These are phyloP conservation scores for Hyperoplus immaculatus DNA, from an alignment of 2,797 vertebrate genomes.

Conservation along the genomic window DNA sequence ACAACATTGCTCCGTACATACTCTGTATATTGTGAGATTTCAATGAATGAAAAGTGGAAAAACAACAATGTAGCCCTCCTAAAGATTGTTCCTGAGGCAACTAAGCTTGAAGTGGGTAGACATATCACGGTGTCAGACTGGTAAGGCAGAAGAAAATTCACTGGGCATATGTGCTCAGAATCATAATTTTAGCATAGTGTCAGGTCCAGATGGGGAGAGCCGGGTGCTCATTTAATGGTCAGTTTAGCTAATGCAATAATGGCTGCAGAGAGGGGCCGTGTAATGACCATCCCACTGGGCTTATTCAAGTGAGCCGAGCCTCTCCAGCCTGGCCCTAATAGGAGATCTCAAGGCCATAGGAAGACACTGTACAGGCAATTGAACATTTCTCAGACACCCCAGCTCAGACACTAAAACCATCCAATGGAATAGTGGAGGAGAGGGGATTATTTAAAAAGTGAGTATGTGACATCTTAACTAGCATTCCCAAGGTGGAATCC, in stretches of 20 bases:
- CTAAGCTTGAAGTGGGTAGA: constrained; percentile 15
- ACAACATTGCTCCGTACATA: neutral
- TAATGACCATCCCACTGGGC: constrained; percentile 74
- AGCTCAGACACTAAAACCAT: constrained; percentile 24
- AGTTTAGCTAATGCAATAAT: constrained; percentile 85
- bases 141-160: constrained; percentile 23
- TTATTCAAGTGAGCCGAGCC: constrained; percentile 73
- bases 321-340: constrained; percentile 65
- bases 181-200: constrained; percentile 42
- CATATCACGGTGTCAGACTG: constrained; percentile 3
- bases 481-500: constrained; percentile 10
- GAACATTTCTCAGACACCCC: constrained; percentile 59
- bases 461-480: constrained; percentile 10
- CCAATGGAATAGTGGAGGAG: constrained; percentile 17
- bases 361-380: constrained; percentile 63
- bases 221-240: constrained; percentile 82
- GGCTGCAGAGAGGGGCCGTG: constrained; percentile 62
- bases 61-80: neutral
- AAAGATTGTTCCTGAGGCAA: constrained; percentile 5
- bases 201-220: constrained; percentile 71
- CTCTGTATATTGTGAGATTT: neutral
- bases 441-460: constrained; percentile 35
- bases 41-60: neutral
- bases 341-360: constrained; percentile 60
- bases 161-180: constrained; percentile 3